A percentile compares a stretch with the other conserved stretches of the same genome.
These are phyloP conservation scores for Rhagoletis zephyria DNA, from an alignment of 1,140 invertebrate species.

Conservation along the genomic window DNA sequence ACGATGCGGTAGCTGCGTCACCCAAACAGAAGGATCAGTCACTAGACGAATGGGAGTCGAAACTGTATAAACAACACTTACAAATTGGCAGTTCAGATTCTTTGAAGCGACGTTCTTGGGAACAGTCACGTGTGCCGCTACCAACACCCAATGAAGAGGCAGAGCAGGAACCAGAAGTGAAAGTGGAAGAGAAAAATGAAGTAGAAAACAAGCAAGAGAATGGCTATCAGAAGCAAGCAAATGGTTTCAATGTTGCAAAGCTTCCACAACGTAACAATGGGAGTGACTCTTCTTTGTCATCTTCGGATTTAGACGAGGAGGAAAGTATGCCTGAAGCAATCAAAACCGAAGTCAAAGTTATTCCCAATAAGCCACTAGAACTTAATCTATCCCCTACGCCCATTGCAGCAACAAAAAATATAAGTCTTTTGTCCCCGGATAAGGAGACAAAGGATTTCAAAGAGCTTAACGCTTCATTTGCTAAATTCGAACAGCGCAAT, in stretches of 20 bases:
- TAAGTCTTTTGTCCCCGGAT: conserved; percentile 58
- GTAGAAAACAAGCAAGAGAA: conserved; percentile 12
- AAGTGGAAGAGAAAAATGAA: background rate
- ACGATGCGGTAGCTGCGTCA: conserved; percentile 20
- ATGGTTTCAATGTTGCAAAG: background rate
- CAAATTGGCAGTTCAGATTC: conserved; percentile 70
- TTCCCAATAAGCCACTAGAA: conserved; percentile 40
- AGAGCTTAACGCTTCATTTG: conserved; percentile 64
- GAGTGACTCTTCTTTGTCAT: conserved; percentile 45
- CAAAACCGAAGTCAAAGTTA: background rate
- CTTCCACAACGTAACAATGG: background rate
- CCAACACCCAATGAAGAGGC: conserved; percentile 57
- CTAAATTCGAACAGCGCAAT: conserved; percentile 66
- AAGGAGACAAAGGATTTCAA: conserved; percentile 64
- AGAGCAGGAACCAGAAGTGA: background rate
- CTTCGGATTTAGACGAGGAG: conserved; percentile 55
- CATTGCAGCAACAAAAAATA: background rate
- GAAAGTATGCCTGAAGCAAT: background rate
- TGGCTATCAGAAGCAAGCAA: conserved; percentile 48
- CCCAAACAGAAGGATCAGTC: conserved; percentile 60
- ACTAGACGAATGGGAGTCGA: conserved; percentile 87
- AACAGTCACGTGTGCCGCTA: conserved; percentile 64
- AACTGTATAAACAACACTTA: conserved; percentile 81
- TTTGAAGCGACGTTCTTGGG: conserved; percentile 70
- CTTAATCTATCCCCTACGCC: conserved; percentile 30